phyloP scores from a whole-genome alignment of 2,888 invertebrate species.

The Oscheius onirici region DNA sequence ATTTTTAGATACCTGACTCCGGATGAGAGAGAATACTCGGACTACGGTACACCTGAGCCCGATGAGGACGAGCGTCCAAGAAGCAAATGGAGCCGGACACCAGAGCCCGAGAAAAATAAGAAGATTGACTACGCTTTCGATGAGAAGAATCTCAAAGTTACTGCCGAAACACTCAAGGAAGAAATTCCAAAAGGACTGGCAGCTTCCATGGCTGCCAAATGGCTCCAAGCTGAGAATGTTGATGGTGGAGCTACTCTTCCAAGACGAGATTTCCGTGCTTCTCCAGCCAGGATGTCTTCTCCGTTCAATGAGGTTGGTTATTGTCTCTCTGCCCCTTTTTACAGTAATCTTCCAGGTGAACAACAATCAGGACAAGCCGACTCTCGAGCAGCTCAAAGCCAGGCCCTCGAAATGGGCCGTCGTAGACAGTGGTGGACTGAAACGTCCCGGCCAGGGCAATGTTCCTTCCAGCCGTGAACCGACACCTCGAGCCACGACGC shows the following conservation, averaged over 20 bases:
- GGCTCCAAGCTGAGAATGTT: constrained; percentile 23
- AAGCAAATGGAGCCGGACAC: constrained; percentile 15
- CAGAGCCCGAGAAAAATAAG: constrained; percentile 7
- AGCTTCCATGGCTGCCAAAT: constrained; percentile 45
- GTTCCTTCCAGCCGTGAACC: constrained; percentile 43
- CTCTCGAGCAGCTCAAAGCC: constrained; percentile 36
- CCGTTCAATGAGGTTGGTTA: constrained; percentile 13
- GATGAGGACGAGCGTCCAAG: constrained; percentile 38
- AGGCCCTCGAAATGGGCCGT: constrained; percentile 55
- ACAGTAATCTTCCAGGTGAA: constrained; percentile 36
- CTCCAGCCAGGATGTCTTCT: constrained; percentile 35
- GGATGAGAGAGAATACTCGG: constrained; percentile 20
- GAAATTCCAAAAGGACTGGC: constrained; percentile 53
- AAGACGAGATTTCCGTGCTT: constrained; percentile 44
- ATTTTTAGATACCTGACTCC: constrained; percentile 38
- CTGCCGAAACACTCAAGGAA: constrained; percentile 39
- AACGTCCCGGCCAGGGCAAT: constrained; percentile 37
- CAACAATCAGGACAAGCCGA: constrained; percentile 32
- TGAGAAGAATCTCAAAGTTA: constrained; percentile 49
- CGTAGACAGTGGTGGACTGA: constrained; percentile 37
- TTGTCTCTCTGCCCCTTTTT: neutral
- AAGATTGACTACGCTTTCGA: constrained; percentile 57
- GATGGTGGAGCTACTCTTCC: constrained; percentile 41
- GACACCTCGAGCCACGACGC: constrained; percentile 35
- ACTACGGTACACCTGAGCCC: constrained; percentile 44